phyloP scores from a whole-genome alignment of 2,113 vertebrate species.

The Bufo bufo region DNA sequence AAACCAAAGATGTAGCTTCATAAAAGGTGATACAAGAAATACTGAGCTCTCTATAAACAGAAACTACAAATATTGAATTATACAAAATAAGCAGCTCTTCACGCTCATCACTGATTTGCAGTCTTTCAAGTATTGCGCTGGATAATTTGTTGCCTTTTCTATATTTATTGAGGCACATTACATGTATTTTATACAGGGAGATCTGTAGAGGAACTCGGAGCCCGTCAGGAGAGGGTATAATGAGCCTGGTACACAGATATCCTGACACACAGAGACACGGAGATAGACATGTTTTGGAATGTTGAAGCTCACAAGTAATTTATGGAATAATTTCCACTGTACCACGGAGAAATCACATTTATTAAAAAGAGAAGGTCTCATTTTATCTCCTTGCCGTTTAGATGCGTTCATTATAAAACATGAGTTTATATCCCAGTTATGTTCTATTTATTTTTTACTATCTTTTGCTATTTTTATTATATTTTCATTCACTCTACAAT shows the following conservation, averaged over 20 bases:
- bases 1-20: not conserved
- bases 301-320: constrained; percentile 1
- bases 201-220: not conserved
- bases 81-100: not conserved
- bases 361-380: not conserved
- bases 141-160: not conserved
- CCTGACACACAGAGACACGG: not conserved
- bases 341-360: not conserved
- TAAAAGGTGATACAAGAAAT: not conserved
- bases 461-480: not conserved
- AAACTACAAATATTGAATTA: not conserved
- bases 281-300: constrained; percentile 28
- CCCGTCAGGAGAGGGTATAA: not conserved
- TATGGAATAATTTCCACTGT: constrained; percentile 6
- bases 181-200: constrained; percentile 9
- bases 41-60: not conserved
- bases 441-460: not conserved
- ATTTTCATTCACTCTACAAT: not conserved
- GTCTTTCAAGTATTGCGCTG: not conserved
- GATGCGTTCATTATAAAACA: not conserved
- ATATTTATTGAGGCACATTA: constrained; percentile 12
- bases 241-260: not conserved
- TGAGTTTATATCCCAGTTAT: not conserved
- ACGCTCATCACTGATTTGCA: not conserved
- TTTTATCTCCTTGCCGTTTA: not conserved